Percentiles rank a stretch among this genome's conserved stretches.
Conservation (phyloP, 1,140 invertebrate genomes). For the Drosophila willistoni region DNA sequence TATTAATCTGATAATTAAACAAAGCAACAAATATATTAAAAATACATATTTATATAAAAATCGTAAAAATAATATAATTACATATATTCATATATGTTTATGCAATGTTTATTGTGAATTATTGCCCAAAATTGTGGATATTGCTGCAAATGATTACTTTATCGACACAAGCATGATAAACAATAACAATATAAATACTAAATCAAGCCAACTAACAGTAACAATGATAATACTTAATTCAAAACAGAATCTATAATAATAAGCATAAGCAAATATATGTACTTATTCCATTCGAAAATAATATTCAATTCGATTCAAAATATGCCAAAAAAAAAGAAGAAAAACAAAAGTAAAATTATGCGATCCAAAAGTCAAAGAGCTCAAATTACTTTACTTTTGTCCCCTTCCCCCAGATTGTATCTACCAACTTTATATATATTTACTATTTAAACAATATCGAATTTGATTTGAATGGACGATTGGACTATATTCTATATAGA, state of each 20-base stretch:
- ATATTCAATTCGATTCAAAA: constrained; percentile 1
- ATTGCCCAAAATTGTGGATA: constrained; percentile 59
- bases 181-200: constrained; percentile 51
- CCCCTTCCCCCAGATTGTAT: neutral
- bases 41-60: constrained; percentile 37
- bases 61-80: constrained; percentile 26
- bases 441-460: constrained; percentile 38
- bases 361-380: constrained; percentile 28
- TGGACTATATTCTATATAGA: neutral
- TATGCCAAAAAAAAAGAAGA: neutral
- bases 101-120: constrained; percentile 53
- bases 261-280: constrained; percentile 33
- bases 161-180: constrained; percentile 56
- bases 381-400: constrained; percentile 2
- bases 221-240: constrained; percentile 18
- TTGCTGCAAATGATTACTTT: constrained; percentile 80
- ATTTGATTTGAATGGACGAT: constrained; percentile 25
- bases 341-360: neutral
- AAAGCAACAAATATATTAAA: constrained; percentile 21
- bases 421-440: constrained; percentile 17
- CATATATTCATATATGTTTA: constrained; percentile 45
- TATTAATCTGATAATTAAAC: neutral
- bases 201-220: constrained; percentile 28
- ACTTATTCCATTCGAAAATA: constrained; percentile 32
- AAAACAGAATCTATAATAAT: neutral